phyloP scores from a whole-genome alignment of 2,113 vertebrate species.

The Rhinogobius similis region DNA sequence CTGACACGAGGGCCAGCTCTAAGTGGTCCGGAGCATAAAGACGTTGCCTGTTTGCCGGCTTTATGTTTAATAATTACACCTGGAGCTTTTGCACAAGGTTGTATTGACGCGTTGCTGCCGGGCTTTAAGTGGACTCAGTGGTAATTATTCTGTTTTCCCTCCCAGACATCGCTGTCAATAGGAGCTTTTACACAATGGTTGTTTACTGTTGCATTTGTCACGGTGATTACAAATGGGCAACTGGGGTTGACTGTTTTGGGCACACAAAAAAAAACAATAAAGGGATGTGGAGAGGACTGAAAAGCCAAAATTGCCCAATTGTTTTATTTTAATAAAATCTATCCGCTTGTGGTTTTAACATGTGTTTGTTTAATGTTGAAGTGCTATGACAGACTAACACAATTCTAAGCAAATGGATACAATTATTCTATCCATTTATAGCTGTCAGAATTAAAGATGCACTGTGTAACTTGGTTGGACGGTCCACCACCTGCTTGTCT shows the following conservation, averaged over 20 bases:
- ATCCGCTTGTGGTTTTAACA: background rate
- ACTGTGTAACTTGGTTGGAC: no score
- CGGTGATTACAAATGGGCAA: conserved; percentile 47
- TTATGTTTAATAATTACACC: conserved; percentile 31
- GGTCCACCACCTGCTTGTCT: no score
- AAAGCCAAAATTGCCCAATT: background rate
- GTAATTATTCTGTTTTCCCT: conserved; percentile 31
- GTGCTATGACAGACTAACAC: no score
- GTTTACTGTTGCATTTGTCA: conserved; percentile 47
- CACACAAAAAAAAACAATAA: conserved; percentile 39
- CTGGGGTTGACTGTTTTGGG: conserved; percentile 39
- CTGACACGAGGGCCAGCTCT: conserved; percentile 3
- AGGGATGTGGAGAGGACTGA: background rate
- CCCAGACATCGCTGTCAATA: conserved; percentile 28
- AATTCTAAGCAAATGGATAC: no score
- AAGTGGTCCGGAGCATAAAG: conserved; percentile 30
- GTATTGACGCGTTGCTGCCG: conserved; percentile 4
- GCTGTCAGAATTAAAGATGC: no score
- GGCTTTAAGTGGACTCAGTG: background rate
- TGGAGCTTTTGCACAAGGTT: background rate
- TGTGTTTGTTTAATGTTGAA: no score
- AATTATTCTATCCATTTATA: no score
- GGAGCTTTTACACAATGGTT: conserved; percentile 41
- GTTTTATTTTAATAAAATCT: background rate
- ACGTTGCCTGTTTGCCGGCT: conserved; percentile 21